Base-by-base conservation (phyloP, 2,888 invertebrate genomes). In the Drymonia ruficornis region DNA sequence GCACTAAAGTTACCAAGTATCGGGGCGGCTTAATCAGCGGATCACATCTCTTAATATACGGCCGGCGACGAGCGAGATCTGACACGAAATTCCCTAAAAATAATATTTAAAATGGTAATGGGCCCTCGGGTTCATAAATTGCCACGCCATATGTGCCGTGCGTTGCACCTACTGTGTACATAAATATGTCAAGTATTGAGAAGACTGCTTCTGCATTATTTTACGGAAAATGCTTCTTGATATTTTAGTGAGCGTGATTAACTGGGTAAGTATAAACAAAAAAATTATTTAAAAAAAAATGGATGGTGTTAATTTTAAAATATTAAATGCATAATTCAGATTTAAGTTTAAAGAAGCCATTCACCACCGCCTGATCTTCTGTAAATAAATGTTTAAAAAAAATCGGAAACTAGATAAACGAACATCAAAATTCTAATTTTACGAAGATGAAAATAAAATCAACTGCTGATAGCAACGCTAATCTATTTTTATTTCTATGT, bases 101-200 rank as follows among this genome's bases (percentile, higher is more conserved):
- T 92, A 92, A 92, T 92, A 92, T 92, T 92, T 92, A 92, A 92
- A 91, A 91, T 91, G 91, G 91, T 92, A 92, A 92, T 91, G 92
- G 92, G 89, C 74, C 84, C 80, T 82, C 82, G 83, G 83, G 80
- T 89, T 91, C 91, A 92, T 92, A 92, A 92, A 92, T 92, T 91
- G 90, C 86, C 85, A 74, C 87, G 85, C 92, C 92, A 92, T 92
- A 90, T 92, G 92, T 91, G 88, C 84, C 82, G 85, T 78, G 82
- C 80, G 85, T 81, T 88, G 87, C 91, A 91, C 89, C 90, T 90
- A 88, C 91, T 86, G 86, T 89, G 81, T 87, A 91, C 91, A 91
- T 91, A 92, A 92, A 91, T 91, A 91, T 91, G 91, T 91, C 92
- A 89, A 89, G 84, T 87, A 86, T 91, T 89, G 85, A 87, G 87